Evolutionary conservation across 2,113 vertebrate species (phyloP).

Genomic region (Phoxinus phoxinus): DNA sequence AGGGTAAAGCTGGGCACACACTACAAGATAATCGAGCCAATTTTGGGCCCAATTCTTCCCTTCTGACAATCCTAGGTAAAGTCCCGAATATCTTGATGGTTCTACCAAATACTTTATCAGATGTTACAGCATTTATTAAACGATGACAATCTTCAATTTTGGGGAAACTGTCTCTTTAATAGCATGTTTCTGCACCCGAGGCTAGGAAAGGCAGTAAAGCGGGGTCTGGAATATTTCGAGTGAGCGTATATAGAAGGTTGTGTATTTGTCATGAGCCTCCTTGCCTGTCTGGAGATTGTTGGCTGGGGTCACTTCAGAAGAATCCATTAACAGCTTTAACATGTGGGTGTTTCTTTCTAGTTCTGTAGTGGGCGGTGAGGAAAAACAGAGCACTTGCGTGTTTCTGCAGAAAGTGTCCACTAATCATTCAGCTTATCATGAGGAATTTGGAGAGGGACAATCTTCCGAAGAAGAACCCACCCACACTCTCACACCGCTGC

Average conservation of each 20-base stretch:
- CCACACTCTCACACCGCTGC: conserved; percentile 7
- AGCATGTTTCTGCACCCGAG: neutral
- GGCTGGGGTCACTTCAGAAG: conserved; percentile 35
- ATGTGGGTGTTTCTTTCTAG: conserved; percentile 36
- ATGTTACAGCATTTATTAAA: neutral
- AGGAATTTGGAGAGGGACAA: conserved; percentile 37
- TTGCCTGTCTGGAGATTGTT: conserved; percentile 1
- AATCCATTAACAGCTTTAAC: conserved; percentile 43
- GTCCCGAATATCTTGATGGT: no score
- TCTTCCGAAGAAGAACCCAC: conserved; percentile 38
- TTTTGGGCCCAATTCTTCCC: no score
- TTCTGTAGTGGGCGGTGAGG: conserved; percentile 35
- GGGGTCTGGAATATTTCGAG: conserved; percentile 1
- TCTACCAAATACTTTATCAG: no score
- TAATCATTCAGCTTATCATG: conserved; percentile 43
- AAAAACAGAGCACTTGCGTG: conserved; percentile 23
- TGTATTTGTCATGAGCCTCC: neutral
- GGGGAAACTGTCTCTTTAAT: neutral
- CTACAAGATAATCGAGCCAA: no score
- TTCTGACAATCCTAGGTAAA: no score
- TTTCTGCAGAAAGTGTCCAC: conserved; percentile 32
- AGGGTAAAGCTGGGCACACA: neutral
- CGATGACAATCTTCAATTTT: neutral
- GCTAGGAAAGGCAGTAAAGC: neutral
- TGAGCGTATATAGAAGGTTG: neutral